Evolutionary conservation across 2,113 vertebrate genomes (phyloP).

Genomic region (Pristiophorus japonicus): DNA sequence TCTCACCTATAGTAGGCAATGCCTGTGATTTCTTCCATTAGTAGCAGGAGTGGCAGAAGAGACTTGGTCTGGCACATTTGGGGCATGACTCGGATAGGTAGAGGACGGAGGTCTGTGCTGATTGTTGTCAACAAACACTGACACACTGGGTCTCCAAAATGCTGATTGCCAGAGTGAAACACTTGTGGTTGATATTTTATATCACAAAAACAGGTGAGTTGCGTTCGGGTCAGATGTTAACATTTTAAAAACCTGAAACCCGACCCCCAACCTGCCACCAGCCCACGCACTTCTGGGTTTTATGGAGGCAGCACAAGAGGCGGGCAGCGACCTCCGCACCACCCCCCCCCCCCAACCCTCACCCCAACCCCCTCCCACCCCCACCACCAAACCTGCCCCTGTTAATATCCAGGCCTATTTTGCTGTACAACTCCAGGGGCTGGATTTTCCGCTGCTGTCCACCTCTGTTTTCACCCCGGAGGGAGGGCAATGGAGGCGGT

Average conservation of each 20-base stretch:
- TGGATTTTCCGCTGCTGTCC: too few relatives aligned
- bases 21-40: background rate
- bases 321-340: too few relatives aligned
- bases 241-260: background rate
- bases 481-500: too few relatives aligned
- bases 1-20: background rate
- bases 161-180: background rate
- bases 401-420: too few relatives aligned
- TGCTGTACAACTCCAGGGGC: too few relatives aligned
- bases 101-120: background rate
- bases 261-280: background rate
- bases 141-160: background rate
- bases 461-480: too few relatives aligned
- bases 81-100: background rate
- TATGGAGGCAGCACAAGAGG: background rate
- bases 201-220: background rate
- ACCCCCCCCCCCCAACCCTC: too few relatives aligned
- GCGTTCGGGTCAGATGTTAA: background rate
- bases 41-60: background rate
- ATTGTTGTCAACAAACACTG: background rate
- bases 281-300: background rate
- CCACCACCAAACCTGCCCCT: too few relatives aligned
- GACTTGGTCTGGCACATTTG: background rate
- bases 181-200: background rate
- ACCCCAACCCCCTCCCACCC: too few relatives aligned